Evolutionary conservation across 2,113 vertebrate genomes (phyloP).

Genomic region (Lynx canadensis): DNA sequence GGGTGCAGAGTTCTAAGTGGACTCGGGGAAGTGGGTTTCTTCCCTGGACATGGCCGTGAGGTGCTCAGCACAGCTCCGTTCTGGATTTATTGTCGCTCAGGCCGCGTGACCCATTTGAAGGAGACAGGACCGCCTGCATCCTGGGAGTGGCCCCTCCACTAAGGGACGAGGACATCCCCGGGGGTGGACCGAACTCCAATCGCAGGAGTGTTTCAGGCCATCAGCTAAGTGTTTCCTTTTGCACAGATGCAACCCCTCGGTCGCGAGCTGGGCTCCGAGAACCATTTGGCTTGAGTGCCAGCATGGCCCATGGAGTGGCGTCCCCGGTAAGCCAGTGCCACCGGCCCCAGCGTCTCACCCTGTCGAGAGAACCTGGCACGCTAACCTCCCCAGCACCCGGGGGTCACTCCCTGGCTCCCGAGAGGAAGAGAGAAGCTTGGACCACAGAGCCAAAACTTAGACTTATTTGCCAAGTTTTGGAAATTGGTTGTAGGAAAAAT

Average conservation of each 20-base stretch:
- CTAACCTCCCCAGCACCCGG: rapidly evolving
- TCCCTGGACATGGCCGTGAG: no score
- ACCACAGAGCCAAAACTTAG: not conserved
- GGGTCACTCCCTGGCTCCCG: not conserved
- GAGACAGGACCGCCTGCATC: rapidly evolving
- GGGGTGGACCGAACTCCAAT: not conserved
- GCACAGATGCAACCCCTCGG: rapidly evolving
- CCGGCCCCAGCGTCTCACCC: not conserved
- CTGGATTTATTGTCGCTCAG: rapidly evolving
- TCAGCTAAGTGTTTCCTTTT: not conserved
- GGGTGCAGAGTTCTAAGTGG: not conserved
- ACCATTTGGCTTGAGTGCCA: not conserved
- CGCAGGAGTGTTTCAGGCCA: not conserved
- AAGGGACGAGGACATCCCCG: rapidly evolving
- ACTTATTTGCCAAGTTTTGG: not conserved
- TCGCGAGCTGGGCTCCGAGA: not conserved
- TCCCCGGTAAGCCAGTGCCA: not conserved
- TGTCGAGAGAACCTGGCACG: rapidly evolving
- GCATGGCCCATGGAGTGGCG: rapidly evolving
- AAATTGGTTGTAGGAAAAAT: not conserved
- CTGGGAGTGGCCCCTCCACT: no score
- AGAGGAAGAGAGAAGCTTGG: not conserved
- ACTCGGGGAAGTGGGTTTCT: no score
- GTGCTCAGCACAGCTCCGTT: no score
- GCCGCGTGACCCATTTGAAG: rapidly evolving